Conservation (phyloP, 2,113 vertebrate genomes). For the Daphoenositta chrysoptera region DNA sequence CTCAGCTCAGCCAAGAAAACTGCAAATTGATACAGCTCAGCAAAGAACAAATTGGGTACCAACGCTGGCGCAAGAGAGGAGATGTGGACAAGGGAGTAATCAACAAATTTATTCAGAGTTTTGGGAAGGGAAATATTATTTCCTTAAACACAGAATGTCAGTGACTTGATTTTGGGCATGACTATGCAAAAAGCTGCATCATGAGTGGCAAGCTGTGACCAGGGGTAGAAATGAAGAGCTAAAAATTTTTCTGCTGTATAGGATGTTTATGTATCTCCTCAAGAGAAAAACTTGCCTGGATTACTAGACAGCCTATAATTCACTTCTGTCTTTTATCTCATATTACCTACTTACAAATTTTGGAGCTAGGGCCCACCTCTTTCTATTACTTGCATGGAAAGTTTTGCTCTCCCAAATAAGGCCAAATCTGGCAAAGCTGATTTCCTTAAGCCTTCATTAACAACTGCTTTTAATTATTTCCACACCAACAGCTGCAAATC, state of each 20-base stretch:
- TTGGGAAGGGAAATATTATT: background rate
- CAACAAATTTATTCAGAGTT: background rate
- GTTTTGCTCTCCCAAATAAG: background rate
- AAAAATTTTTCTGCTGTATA: background rate
- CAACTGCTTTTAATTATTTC: background rate
- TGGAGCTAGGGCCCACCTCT: background rate
- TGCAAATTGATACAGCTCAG: background rate
- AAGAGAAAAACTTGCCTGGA: background rate
- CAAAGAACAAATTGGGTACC: background rate
- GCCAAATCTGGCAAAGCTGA: background rate
- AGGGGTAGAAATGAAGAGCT: background rate
- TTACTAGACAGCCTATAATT: background rate
- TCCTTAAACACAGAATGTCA: background rate
- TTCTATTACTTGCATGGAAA: background rate
- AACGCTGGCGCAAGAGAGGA: background rate
- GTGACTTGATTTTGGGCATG: background rate
- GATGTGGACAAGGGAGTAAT: background rate
- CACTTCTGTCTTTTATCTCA: background rate
- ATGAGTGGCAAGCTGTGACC: rapidly evolving
- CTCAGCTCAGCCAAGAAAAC: background rate
- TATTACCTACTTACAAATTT: background rate
- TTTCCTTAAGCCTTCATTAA: background rate
- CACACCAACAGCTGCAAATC: background rate
- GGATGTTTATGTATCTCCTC: background rate
- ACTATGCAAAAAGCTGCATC: background rate